Percentiles rank a stretch among this genome's conserved stretches.
phyloP scores from a whole-genome alignment of 2,113 vertebrate species.

The Archilochus colubris region DNA sequence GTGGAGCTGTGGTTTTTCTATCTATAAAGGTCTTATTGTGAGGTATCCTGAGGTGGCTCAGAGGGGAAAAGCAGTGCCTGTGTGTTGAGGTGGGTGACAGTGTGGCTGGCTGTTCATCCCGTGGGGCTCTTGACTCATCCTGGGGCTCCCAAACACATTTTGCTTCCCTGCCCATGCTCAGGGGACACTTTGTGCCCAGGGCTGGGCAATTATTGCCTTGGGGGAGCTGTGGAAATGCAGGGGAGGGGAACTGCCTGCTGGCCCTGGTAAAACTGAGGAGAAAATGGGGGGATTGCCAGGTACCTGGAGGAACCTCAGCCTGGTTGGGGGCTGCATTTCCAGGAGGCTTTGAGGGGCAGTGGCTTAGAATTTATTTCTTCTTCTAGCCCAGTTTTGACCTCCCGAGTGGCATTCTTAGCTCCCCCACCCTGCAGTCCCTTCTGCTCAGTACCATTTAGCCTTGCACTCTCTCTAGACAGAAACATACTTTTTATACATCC shows the following conservation, averaged over 20 bases:
- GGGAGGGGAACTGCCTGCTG: neutral
- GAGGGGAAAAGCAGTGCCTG: neutral
- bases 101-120: fast-evolving
- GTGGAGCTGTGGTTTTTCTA: neutral
- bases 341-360: neutral
- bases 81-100: neutral
- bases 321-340: neutral
- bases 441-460: neutral
- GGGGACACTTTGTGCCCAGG: neutral
- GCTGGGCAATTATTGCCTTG: neutral
- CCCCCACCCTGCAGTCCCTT: neutral
- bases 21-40: neutral
- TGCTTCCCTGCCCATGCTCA: fast-evolving
- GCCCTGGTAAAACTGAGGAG: neutral
- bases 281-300: neutral
- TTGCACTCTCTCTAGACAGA: neutral
- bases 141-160: neutral
- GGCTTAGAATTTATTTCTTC: neutral
- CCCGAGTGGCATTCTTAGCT: neutral
- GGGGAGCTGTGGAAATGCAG: neutral
- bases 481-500: neutral
- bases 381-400: neutral
- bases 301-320: neutral
- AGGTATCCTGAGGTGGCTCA: neutral
- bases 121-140: neutral